Conservation (phyloP, 2,113 vertebrate genomes). For the Halichoeres trimaculatus region DNA sequence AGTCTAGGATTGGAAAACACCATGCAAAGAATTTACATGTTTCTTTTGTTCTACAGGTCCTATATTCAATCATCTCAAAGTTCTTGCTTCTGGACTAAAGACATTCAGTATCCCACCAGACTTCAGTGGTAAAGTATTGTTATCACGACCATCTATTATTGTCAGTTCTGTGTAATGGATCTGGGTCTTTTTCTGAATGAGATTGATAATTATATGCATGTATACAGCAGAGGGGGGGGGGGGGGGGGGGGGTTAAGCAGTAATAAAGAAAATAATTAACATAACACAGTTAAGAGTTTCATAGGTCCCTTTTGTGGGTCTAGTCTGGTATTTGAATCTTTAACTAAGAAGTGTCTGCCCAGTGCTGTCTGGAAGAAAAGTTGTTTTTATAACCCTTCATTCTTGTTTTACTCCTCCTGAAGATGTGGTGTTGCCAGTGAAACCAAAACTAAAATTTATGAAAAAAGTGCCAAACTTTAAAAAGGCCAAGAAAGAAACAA, state of each 20-base stretch:
- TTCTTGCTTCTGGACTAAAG: slow-evolving; percentile 84
- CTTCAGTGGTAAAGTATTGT: slow-evolving; percentile 83
- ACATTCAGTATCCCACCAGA: slow-evolving; percentile 84
- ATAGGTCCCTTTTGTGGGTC: not conserved
- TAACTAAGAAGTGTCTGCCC: not conserved
- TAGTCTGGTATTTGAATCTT: not conserved
- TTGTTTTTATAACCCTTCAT: not conserved
- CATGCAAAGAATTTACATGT: not conserved
- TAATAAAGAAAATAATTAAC: too few species aligned
- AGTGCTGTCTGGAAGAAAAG: not conserved
- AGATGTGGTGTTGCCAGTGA: slow-evolving; percentile 89
- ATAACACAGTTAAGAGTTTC: not conserved
- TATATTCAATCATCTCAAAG: slow-evolving; percentile 62
- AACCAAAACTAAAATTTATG: slow-evolving; percentile 89
- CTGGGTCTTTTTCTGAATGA: too few species aligned
- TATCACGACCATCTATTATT: not conserved
- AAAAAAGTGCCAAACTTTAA: slow-evolving; percentile 90
- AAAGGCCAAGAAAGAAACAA: slow-evolving; percentile 86
- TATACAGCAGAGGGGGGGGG: not conserved
- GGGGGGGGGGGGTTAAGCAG: too few species aligned
- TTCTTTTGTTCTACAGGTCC: slow-evolving; percentile 60
- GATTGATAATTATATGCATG: not conserved
- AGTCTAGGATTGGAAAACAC: not conserved
- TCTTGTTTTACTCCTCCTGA: slow-evolving; percentile 13
- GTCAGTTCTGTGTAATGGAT: not conserved